Conservation (phyloP, 37 sponge, comb jelly and placozoan species). For the Ephydatia muelleri region DNA sequence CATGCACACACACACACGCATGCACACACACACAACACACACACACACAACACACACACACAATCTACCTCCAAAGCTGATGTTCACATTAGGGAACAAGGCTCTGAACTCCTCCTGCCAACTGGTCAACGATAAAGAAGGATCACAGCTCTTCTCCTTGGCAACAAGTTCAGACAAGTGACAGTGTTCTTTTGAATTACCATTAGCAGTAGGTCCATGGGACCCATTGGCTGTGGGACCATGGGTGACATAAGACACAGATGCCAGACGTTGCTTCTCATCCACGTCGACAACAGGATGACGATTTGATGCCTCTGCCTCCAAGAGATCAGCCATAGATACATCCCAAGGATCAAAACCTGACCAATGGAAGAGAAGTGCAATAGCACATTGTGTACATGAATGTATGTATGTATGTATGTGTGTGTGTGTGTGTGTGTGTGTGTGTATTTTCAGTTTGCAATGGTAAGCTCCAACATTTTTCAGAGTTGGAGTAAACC, state of each 20-base stretch:
- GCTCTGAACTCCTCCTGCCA: conserved; percentile 60
- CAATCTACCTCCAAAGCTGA: conserved; percentile 51
- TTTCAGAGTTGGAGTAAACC: no score
- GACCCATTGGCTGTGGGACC: conserved; percentile 35
- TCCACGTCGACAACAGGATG: background rate
- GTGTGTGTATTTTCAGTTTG: background rate
- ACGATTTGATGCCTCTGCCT: conserved; percentile 28
- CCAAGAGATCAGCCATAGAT: conserved; percentile 59
- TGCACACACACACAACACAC: background rate
- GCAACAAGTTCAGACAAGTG: background rate
- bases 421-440: no score
- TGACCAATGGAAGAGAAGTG: background rate
- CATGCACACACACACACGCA: background rate
- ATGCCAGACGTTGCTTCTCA: conserved; percentile 25
- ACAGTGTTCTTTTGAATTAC: background rate
- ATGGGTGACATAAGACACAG: conserved; percentile 33
- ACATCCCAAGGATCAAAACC: conserved; percentile 73
- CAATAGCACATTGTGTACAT: background rate
- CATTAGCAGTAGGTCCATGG: background rate
- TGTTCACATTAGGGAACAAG: conserved; percentile 58
- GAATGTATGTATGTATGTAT: no score
- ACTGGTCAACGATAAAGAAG: background rate
- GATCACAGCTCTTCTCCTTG: background rate
- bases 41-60: background rate
- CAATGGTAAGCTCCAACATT: background rate